Evolutionary conservation across 2,888 invertebrate species (phyloP).

Genomic region (Sarcophaga variegata): DNA sequence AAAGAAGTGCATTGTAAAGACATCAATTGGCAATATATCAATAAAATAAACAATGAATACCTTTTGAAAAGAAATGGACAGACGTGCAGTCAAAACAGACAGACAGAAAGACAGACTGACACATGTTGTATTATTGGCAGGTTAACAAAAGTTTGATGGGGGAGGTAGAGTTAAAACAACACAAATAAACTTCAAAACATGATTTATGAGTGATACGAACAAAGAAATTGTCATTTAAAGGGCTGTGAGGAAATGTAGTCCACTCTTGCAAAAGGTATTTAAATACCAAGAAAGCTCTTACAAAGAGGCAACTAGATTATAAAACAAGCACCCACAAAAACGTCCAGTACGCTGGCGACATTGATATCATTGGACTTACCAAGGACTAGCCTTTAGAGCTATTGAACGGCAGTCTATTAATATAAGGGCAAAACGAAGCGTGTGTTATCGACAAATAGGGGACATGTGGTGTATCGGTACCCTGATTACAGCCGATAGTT

Average conservation of each 20-base stretch:
- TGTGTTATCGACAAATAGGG: no score
- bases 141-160: not conserved
- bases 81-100: not conserved
- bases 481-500: no score
- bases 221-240: not conserved
- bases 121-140: not conserved
- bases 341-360: no score
- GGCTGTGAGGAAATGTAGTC: not conserved
- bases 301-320: no score
- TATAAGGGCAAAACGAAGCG: no score
- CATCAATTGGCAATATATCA: slow-evolving; percentile 56
- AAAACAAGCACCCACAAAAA: no score
- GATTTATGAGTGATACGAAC: not conserved
- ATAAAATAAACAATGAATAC: slow-evolving; percentile 49
- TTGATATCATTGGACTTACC: no score
- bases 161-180: not conserved
- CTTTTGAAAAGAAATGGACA: slow-evolving; percentile 2
- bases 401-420: no score
- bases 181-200: not conserved
- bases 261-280: no score
- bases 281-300: no score
- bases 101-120: not conserved
- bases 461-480: no score
- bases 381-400: no score
- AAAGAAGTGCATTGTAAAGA: slow-evolving; percentile 11